Evolutionary conservation across 35 echinoderm and acorn worm genomes (phyloP), one percentile per base, ranked within the genome.

Genomic region (Lytechinus pictus): DNA sequence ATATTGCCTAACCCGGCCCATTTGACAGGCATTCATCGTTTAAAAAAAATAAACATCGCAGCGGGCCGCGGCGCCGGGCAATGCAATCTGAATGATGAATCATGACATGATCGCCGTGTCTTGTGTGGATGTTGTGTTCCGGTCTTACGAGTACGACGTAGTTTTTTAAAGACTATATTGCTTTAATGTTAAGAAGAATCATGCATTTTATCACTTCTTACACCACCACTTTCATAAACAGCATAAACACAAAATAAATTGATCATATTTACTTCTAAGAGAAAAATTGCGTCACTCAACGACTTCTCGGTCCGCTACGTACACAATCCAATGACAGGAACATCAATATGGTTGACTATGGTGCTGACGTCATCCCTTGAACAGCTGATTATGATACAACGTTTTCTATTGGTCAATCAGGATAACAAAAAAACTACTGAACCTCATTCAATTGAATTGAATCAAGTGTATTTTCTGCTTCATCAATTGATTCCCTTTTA

Each of bases 341-440:
- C 94, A 57, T 27, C 92, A 93, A 93, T 54, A 95, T 95, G 94
- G 94, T 87, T 52, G 94, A 86, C 71, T 27, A 27, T 86, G 54
- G 86, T 95, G 92, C 52, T 95, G 94, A 95, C 94, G 94, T 95
- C 94, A 95, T 95, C 53, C 12, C 57, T 55, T 16, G 66, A 27
- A 54, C 71, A 55, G 14, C 61, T 52, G 51, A 16, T 55, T 88
- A 54, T 19, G 10, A 27, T 13, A 87, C 94, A 95, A 52, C 66
- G 6, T 9, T 27, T 95, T 24, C 86, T 29, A 95, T 95, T 95
- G 94, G 94, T 87, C 66, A 79, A 79, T 79, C 7, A 79, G n/a
- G 21, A n/a, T 14, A 79, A 24, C 16, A 1, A 24, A 79, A n/a
- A 79, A 24, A 79, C 4, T 24, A 79, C n/a, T 7, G 66, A 79